Percentiles rank a stretch among this genome's conserved stretches.
Evolutionary conservation across 2,797 vertebrate genomes (phyloP).

Genomic region (Cetoscarus ocellatus): DNA sequence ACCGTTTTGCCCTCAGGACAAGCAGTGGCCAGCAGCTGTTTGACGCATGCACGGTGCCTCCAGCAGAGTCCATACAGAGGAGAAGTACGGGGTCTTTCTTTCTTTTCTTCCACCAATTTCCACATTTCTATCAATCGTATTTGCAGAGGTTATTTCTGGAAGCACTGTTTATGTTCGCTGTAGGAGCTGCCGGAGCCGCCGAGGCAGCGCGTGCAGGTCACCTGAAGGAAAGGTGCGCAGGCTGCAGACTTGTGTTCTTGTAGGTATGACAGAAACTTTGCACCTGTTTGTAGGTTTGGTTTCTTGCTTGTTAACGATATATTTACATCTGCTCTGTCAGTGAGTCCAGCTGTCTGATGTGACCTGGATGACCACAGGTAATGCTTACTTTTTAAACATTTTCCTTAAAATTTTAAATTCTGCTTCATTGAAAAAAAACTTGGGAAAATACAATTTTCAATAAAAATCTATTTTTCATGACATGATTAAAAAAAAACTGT

Average conservation of each 20-base stretch:
- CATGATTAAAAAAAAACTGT: too few relatives aligned
- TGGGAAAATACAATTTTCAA: too few relatives aligned
- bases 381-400: neutral
- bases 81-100: slow-evolving; percentile 2
- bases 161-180: slow-evolving; percentile 20
- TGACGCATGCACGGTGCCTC: slow-evolving; percentile 68
- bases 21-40: slow-evolving; percentile 75
- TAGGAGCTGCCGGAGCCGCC: slow-evolving; percentile 10
- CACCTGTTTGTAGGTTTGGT: slow-evolving; percentile 61
- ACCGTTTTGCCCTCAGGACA: slow-evolving; percentile 67
- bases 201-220: slow-evolving; percentile 33
- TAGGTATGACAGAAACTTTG: slow-evolving; percentile 58
- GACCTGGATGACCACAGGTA: slow-evolving; percentile 35
- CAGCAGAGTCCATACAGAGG: slow-evolving; percentile 31
- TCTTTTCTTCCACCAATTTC: slow-evolving; percentile 12
- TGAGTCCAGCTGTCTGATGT: slow-evolving; percentile 7
- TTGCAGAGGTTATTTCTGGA: slow-evolving; percentile 37
- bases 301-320: slow-evolving; percentile 2
- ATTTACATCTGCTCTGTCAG: neutral
- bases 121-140: slow-evolving; percentile 47
- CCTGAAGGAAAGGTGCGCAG: slow-evolving; percentile 42
- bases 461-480: too few relatives aligned
- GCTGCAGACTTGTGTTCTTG: slow-evolving; percentile 14
- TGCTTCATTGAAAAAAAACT: too few relatives aligned
- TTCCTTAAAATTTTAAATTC: too few relatives aligned